These are phyloP conservation scores for Arctia plantaginis DNA, from an alignment of 2,888 invertebrate genomes.

Conservation along the genomic window DNA sequence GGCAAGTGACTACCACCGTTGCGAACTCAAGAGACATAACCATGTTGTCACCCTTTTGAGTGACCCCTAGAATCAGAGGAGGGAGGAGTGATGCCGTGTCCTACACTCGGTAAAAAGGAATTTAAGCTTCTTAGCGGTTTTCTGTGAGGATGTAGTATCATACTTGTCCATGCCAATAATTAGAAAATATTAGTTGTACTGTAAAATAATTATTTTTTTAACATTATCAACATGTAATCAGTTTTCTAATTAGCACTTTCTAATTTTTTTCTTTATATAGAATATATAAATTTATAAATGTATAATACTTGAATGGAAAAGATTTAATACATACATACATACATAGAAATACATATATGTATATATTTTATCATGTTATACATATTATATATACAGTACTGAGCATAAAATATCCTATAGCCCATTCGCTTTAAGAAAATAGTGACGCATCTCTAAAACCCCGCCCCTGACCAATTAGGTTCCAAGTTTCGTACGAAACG, in stretches of 20 bases:
- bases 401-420: background rate
- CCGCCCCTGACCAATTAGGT: background rate
- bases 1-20: too few species aligned
- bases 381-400: background rate
- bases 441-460: background rate
- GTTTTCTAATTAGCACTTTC: conserved; percentile 2
- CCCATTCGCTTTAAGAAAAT: background rate
- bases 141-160: too few species aligned
- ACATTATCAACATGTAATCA: background rate
- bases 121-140: too few species aligned
- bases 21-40: too few species aligned
- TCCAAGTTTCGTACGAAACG: too few species aligned
- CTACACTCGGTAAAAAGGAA: too few species aligned
- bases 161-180: background rate
- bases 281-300: conserved; percentile 3
- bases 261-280: background rate
- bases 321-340: conserved; percentile 1
- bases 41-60: too few species aligned
- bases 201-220: background rate
- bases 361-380: background rate
- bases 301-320: conserved; percentile 13
- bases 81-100: too few species aligned
- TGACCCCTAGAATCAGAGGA: too few species aligned
- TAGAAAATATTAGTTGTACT: background rate
- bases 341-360: background rate